Evolutionary conservation across 2,888 invertebrate genomes (phyloP), one percentile per base, ranked within the genome.

Genomic region (Petrolisthes manimaculis): DNA sequence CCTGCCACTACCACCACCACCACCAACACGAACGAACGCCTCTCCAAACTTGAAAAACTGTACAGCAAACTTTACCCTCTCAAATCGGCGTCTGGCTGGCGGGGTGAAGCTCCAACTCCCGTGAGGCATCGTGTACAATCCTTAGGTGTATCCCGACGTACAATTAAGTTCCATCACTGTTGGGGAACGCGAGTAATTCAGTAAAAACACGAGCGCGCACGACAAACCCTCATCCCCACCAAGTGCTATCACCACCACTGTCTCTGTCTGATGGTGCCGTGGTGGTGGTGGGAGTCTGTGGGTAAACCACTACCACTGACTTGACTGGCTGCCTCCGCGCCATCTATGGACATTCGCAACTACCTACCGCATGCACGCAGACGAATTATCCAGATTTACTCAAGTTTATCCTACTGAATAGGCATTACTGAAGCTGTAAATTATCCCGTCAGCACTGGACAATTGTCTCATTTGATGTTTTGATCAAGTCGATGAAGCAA

Each of bases 91-190:
- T 24, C 89, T 56, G 55, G 89, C 89, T 18, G 89, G 89, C 12
- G 89, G 89, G 18, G 89, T 89, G 75, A 84, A 86, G 74, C 86
- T 84, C 88, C 88, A 88, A 67, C 75, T 84, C 21, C 88, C 88
- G 79, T 80, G 84, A 55, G 88, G 88, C 83, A 83, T 86, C 56
- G 61, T 74, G 78, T 79, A 56, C 54, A 56, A 67, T 83, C 71
- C 83, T 83, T 67, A 85, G 5, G 75, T 37, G 54, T 82, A 77
- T 71, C 81, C 77, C 21, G 61, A 53, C 51, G 8, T n/a, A n/a
- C 55, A 8, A 51, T 18, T 61, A 88, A 37, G 67, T 75, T 74
- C 85, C 84, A 85, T 85, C 75, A 77, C 88, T 75, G 18, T 24
- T 84, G 81, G 51, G n/a, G 5, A 54, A 9, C 81, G 80, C 81